Base-by-base conservation (phyloP, 1,140 invertebrate genomes). In the Pristionchus pacificus region DNA sequence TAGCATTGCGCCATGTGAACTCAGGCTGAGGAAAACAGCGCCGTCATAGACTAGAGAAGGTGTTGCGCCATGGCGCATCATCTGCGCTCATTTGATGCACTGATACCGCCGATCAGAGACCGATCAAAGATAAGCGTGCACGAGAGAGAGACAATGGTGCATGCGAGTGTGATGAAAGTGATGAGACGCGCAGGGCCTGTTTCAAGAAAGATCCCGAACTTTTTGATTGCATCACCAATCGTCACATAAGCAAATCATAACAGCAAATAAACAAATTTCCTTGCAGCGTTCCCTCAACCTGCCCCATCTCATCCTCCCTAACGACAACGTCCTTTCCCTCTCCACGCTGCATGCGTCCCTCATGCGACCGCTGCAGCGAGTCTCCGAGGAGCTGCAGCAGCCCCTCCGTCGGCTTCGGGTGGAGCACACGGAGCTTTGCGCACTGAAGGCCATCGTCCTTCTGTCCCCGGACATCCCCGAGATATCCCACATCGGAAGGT, bases 381-480 rank as follows among this genome's bases (percentile, higher is more conserved):
- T 80, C 30, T 59, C 76, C 31, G 80, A 81, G 57, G 79, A 81
- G 60, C 72, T 82, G 6, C 68, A 82, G 10, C 49, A 67, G 0
- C 79, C 79, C 24, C 59, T 81, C 31, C 60, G 79, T 10, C n/a
- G 79, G 28, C 59, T 80, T n/a, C 60, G 72, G 19, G 65, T 74
- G 15, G 76, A 78, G 57, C 68, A 72, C 24, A 68, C 78, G 19
- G 79, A 80, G 60, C 78, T 80, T 57, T 72, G 72, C 24, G 66
- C 61, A 27, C 68, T 80, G n/a, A 80, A 80, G 60, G 71, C 71
- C 6, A 67, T 80, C 13, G 30, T 82, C 14, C 69, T 80, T 14
- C 70, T 80, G 2, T 59, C 77, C 24, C 67, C 75, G 27, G 80
- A 80, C 49, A 61, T 79, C 25, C 62, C 66, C 38, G 80, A 78